Base-by-base conservation (phyloP, 1,140 invertebrate species). In the Arion vulgaris region DNA sequence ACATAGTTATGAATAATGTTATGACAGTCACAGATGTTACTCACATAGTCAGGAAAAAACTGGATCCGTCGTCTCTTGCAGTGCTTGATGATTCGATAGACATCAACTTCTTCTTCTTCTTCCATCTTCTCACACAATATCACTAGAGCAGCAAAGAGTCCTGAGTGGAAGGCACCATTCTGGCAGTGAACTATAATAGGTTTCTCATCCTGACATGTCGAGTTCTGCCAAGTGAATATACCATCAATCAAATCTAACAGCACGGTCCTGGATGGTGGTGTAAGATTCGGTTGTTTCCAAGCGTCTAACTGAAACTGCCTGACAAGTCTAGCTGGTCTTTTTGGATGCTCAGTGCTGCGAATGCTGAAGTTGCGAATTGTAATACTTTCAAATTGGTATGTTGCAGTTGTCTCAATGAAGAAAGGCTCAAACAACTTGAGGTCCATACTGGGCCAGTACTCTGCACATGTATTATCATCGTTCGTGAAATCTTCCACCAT, bases 151-250 rank as follows among this genome's bases (percentile, higher is more conserved):
- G 86, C 85, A 75, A 88, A 91, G 53, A 92, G 79, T 1, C 91
- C 91, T 51, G 89, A 90, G 79, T 92, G 88, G 1, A 88, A 89
- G 41, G 91, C 90, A 17, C 91, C 91, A 83, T 92, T 90, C 71
- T 90, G 88, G 80, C 91, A 87, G 15, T 88, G 81, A 0, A 88
- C 86, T 49, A 86, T 85, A 71, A 88, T 81, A 15, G 88, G 89
- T 19, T 75, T 85, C 0, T 83, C n/a, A 69, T 88, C 81, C 15
- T 83, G 81, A 34, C 85, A 85, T 32, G 86, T 84, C 34, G 81
- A 71, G 17, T 77, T 80, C 80, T 89, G 88, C 89, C 89, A 90
- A 34, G 87, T 83, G 34, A 85, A 71, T 15, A 90, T 87, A 1
- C 87, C 45, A 34, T 90, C 86, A 1, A 91, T 75, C 0, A 91